Evolutionary conservation across 2,797 vertebrate species (phyloP).

Genomic region (Mastacembelus armatus): DNA sequence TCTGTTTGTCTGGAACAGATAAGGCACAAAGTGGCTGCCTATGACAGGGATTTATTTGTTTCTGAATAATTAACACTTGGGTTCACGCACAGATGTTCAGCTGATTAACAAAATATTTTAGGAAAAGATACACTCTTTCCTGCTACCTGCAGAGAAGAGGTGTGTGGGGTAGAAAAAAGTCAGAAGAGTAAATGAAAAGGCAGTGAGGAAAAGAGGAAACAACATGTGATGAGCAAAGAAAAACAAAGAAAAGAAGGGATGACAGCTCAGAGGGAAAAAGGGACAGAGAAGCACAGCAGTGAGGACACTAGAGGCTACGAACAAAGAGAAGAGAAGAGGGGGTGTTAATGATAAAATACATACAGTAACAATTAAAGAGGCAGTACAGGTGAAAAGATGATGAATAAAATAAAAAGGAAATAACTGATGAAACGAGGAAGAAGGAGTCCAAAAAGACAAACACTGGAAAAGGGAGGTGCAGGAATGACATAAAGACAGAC

Average conservation of each 20-base stretch:
- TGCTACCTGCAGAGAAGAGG: neutral
- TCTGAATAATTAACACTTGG: neutral
- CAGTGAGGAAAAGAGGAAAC: neutral
- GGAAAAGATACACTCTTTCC: neutral
- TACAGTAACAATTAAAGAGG: too few relatives aligned
- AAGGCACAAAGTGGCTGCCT: neutral
- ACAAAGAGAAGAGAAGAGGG: neutral
- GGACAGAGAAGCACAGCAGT: too few relatives aligned
- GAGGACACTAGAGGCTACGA: neutral
- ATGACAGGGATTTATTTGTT: neutral
- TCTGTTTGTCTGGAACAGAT: neutral
- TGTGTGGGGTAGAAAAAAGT: too few relatives aligned
- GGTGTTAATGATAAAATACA: too few relatives aligned
- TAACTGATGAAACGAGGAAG: neutral
- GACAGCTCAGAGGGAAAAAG: neutral
- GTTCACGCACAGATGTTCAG: neutral
- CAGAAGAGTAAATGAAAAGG: neutral
- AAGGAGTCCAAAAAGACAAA: too few relatives aligned
- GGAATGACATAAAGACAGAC: neutral
- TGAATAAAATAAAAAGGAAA: neutral
- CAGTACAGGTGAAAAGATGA: too few relatives aligned
- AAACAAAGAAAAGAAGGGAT: neutral
- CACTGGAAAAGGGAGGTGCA: neutral
- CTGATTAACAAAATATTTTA: slow-evolving; percentile 1
- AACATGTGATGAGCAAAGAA: neutral